These are phyloP conservation scores for Lasioglossum leucozonium DNA, from an alignment of 2,888 invertebrate species.

Conservation along the genomic window DNA sequence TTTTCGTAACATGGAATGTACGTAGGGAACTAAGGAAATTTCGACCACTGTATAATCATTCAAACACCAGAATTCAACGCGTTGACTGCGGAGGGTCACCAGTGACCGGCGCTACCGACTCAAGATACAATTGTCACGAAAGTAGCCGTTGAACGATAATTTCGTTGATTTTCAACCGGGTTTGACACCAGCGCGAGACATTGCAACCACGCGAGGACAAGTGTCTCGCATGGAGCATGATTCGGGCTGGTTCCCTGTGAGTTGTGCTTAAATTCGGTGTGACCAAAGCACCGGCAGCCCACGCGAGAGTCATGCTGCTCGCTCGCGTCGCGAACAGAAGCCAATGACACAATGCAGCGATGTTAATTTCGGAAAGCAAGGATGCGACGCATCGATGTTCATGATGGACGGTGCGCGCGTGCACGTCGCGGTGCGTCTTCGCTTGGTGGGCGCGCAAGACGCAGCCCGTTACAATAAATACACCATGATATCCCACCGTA, in stretches of 20 bases:
- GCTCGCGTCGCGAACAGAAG: background rate
- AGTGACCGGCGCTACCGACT: too few species aligned
- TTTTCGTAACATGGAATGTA: too few species aligned
- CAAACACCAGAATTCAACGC: too few species aligned
- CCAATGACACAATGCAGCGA: slow-evolving; percentile 58
- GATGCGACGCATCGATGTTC: slow-evolving; percentile 59
- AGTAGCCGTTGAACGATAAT: too few species aligned
- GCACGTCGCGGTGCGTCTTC: slow-evolving; percentile 45
- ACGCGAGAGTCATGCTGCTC: background rate
- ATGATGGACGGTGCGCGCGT: slow-evolving; percentile 64
- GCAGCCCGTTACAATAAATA: slow-evolving; percentile 71
- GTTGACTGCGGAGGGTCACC: too few species aligned
- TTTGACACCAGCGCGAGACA: too few species aligned
- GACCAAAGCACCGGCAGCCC: background rate
- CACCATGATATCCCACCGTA: slow-evolving; percentile 20
- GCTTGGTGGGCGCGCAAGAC: slow-evolving; percentile 37
- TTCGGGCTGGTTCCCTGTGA: background rate
- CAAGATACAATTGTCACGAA: too few species aligned
- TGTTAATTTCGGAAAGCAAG: slow-evolving; percentile 63
- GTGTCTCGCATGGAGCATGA: background rate
- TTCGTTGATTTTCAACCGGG: too few species aligned
- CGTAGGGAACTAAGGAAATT: too few species aligned
- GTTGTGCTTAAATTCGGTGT: background rate
- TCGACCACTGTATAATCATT: too few species aligned
- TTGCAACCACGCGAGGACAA: background rate